Conservation (phyloP, 2,888 invertebrate genomes). For the Ametastegia equiseti region DNA sequence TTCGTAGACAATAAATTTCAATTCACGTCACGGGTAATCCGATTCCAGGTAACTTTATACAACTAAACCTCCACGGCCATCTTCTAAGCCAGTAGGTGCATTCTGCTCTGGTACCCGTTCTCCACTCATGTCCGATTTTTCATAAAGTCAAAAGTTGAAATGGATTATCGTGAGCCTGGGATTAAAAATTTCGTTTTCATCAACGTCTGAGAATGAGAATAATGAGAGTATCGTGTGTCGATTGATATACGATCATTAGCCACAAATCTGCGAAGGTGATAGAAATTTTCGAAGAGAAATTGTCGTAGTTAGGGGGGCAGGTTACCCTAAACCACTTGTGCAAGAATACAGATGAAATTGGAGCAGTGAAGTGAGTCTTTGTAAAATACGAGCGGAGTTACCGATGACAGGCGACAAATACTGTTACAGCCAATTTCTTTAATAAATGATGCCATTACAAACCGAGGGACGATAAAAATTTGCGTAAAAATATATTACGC, state of each 20-base stretch:
- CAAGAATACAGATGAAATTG: constrained; percentile 28
- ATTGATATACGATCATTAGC: not conserved
- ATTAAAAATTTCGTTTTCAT: not conserved
- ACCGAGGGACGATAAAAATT: constrained; percentile 62
- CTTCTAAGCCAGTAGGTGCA: not conserved
- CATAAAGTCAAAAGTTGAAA: not conserved
- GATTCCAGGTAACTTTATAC: constrained; percentile 11
- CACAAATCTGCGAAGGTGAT: not conserved
- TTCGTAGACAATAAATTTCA: constrained; percentile 25
- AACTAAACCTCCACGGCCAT: not conserved
- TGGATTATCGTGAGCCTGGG: not conserved
- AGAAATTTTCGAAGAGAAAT: not conserved
- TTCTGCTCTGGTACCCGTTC: no score
- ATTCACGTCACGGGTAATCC: constrained; percentile 12
- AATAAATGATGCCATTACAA: constrained; percentile 74
- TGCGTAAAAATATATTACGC: constrained; percentile 73
- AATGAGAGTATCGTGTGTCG: not conserved
- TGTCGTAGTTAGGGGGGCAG: not conserved
- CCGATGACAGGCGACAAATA: constrained; percentile 58
- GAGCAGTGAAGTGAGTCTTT: constrained; percentile 26
- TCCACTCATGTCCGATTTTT: no score
- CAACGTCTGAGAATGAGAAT: not conserved
- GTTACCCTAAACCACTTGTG: constrained; percentile 7
- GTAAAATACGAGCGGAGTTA: constrained; percentile 40
- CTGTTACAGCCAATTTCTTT: constrained; percentile 71